Evolutionary conservation across 2,888 invertebrate genomes (phyloP), one percentile per base, ranked within the genome.

Genomic region (Eustalomyia histrio): DNA sequence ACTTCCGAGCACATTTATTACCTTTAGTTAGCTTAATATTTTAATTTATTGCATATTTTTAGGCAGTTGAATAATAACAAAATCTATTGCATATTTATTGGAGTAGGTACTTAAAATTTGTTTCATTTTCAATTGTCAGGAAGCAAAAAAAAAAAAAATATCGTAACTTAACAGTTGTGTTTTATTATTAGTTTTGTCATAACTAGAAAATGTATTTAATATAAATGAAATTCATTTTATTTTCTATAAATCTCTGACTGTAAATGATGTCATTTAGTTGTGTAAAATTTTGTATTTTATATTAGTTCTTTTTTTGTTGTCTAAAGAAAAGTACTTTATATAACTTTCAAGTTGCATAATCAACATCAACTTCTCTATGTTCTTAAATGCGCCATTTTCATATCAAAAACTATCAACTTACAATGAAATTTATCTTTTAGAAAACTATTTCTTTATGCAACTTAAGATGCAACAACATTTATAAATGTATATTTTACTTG

Each of bases 401-500:
- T 47, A n/a, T 47, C n/a, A n/a, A n/a, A 47, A n/a, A 47, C 43
- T 14, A 47, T n/a, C 14, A 47, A n/a, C 43, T 47, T 5, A 47
- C 43, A 47, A 47, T 47, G 43, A 39, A 39, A 39, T 47, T 47
- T 47, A 47, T 47, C 43, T 29, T 33, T 0, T 3, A 29, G 6
- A 64, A 64, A 24, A 50, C 35, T 63, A 47, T 61, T 69, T 18
- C 12, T 76, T 24, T 50, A 21, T 63, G 21, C 69, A 57, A 39
- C 52, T 63, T 50, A 35, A 71, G 58, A 57, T 65, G 29, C 71
- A 53, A 65, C 43, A 71, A 53, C 39, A n/a, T 47, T 47, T 47
- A 39, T 39, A 39, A 10, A 39, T 39, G 7, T 29, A 4, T 29
- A 29, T 29, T 29, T 29, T 29, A 29, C 29, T 29, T 29, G 29